A percentile compares a stretch with the other conserved stretches of the same genome.
phyloP scores from a whole-genome alignment of 2,113 vertebrate genomes.

The Hyla sarda region DNA sequence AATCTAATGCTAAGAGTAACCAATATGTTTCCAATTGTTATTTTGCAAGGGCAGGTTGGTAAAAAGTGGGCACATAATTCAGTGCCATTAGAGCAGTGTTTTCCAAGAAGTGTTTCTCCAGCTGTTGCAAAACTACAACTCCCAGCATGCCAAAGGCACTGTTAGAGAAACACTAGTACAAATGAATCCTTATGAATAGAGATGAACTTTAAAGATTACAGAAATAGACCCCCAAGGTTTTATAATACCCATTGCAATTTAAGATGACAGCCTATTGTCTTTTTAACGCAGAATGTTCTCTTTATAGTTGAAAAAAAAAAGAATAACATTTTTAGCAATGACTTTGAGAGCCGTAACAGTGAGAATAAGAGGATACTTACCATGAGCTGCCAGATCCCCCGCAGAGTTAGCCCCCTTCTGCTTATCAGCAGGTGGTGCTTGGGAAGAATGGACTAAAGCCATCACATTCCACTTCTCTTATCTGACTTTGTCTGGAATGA shows the following conservation, averaged over 20 bases:
- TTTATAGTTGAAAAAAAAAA: neutral
- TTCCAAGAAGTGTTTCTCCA: too few relatives aligned
- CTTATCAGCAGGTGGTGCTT: slow-evolving; percentile 47
- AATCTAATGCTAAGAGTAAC: too few relatives aligned
- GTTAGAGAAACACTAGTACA: too few relatives aligned
- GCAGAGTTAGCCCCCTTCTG: neutral
- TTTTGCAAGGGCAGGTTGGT: too few relatives aligned
- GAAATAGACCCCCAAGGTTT: too few relatives aligned
- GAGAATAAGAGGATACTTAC: neutral
- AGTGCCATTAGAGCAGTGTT: too few relatives aligned
- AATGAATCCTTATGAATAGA: neutral
- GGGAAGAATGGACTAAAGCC: slow-evolving; percentile 13
- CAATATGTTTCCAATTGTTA: too few relatives aligned
- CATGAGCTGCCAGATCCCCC: slow-evolving; percentile 10
- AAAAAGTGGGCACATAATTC: too few relatives aligned
- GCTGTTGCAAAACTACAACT: too few relatives aligned
- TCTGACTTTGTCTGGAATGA: slow-evolving; percentile 41
- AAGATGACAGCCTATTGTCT: too few relatives aligned
- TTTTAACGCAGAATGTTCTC: neutral
- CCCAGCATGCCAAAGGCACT: too few relatives aligned
- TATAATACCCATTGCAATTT: too few relatives aligned
- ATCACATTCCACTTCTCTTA: slow-evolving; percentile 53
- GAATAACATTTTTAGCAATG: neutral
- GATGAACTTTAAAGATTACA: neutral
- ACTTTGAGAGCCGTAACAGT: neutral